These are phyloP conservation scores for Copidosoma floridanum DNA, from an alignment of 1,140 invertebrate species.

Conservation along the genomic window DNA sequence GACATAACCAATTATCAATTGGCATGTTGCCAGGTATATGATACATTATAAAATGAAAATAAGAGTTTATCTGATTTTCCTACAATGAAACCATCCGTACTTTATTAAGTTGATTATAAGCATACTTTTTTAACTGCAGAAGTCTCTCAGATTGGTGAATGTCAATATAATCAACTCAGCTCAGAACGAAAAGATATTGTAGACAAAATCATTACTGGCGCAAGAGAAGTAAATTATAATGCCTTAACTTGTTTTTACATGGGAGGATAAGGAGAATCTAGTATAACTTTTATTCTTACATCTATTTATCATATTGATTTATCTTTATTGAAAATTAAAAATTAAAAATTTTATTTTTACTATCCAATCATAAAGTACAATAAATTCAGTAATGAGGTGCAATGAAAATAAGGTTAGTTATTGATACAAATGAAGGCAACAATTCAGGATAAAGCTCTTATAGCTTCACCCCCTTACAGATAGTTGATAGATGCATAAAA, in stretches of 20 bases:
- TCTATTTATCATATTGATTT: not conserved
- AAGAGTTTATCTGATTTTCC: not conserved
- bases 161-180: not conserved
- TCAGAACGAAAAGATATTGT: not conserved
- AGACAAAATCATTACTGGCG: not conserved
- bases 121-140: not conserved
- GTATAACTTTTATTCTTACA: slow-evolving; percentile 27
- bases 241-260: slow-evolving; percentile 13
- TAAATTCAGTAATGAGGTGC: slow-evolving; percentile 34
- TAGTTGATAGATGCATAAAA: slow-evolving; percentile 32
- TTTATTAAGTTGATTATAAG: not conserved
- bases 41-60: not conserved
- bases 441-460: slow-evolving; percentile 47
- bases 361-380: not conserved
- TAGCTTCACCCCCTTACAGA: slow-evolving; percentile 42
- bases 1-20: not conserved
- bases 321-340: slow-evolving; percentile 24
- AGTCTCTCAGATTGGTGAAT: not conserved
- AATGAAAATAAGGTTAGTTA: slow-evolving; percentile 22
- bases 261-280: slow-evolving; percentile 24
- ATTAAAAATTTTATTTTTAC: slow-evolving; percentile 29
- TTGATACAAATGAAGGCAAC: slow-evolving; percentile 24
- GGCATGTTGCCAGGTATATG: not conserved
- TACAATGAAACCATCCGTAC: not conserved
- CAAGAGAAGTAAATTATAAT: not conserved